phyloP scores from a whole-genome alignment of 2,888 invertebrate genomes.

The Xanthia togata region DNA sequence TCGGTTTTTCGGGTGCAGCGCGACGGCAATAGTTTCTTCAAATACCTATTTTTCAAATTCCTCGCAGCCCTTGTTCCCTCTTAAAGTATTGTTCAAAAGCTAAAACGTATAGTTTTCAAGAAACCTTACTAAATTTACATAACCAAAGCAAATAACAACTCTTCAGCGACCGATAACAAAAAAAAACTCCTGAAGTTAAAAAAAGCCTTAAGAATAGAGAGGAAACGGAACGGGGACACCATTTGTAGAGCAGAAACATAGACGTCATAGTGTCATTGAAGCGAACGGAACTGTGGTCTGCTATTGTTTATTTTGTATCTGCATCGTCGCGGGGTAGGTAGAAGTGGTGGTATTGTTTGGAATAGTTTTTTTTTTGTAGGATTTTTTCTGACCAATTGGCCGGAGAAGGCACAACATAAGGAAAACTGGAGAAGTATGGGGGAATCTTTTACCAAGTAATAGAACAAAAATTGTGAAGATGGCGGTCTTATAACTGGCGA shows the following conservation, averaged over 20 bases:
- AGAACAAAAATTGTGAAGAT: too few species aligned
- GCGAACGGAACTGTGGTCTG: slow-evolving; percentile 24
- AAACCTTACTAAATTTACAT: background rate
- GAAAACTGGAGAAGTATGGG: too few species aligned
- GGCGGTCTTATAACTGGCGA: too few species aligned
- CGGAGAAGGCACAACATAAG: too few species aligned
- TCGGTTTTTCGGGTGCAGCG: too few species aligned
- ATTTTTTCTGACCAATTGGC: too few species aligned
- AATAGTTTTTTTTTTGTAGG: background rate
- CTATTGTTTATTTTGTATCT: slow-evolving; percentile 53
- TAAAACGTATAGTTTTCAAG: too few species aligned
- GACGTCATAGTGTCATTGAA: slow-evolving; percentile 33
- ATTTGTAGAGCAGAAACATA: slow-evolving; percentile 38
- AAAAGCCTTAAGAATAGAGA: slow-evolving; percentile 49
- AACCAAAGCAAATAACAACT: background rate
- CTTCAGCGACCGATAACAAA: slow-evolving; percentile 1
- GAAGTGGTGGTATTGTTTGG: slow-evolving; percentile 14
- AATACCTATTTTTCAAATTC: too few species aligned
- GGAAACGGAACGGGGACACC: slow-evolving; percentile 50
- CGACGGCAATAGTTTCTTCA: too few species aligned
- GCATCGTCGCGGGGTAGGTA: background rate
- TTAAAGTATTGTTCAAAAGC: too few species aligned
- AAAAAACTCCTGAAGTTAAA: slow-evolving; percentile 19
- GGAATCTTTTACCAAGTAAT: too few species aligned
- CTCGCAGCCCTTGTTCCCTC: too few species aligned